Percentiles rank a stretch among this genome's conserved stretches.
phyloP scores from a whole-genome alignment of 2,797 vertebrate species.

The Chiloscyllium punctatum region DNA sequence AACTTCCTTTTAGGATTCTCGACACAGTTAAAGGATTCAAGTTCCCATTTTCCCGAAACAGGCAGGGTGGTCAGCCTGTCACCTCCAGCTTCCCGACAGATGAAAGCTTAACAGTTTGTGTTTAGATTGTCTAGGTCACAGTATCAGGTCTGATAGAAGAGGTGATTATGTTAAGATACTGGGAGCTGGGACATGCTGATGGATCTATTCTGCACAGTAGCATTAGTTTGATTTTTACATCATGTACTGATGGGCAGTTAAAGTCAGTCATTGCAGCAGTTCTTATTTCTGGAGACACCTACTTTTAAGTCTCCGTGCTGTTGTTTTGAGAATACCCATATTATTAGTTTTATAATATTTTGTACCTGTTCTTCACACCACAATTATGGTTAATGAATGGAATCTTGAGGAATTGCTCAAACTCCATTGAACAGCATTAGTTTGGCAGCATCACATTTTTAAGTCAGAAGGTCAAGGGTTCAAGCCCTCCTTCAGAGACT shows the following conservation, averaged over 20 bases:
- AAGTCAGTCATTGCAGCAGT: background rate
- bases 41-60: background rate
- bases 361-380: background rate
- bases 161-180: too few relatives aligned
- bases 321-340: background rate
- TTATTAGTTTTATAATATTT: background rate
- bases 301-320: background rate
- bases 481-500: background rate
- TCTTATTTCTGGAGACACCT: background rate
- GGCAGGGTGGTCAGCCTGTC: background rate
- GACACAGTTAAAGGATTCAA: conserved; percentile 40
- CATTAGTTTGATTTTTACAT: background rate
- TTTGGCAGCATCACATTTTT: background rate
- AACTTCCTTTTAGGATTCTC: conserved; percentile 51
- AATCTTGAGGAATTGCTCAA: background rate
- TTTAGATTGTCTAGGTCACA: background rate
- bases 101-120: background rate
- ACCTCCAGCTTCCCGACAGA: background rate
- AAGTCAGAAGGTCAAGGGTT: background rate
- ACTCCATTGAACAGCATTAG: background rate
- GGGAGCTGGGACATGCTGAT: background rate
- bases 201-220: background rate
- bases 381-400: background rate
- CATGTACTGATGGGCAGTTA: background rate
- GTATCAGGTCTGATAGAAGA: background rate